Evolutionary conservation across 2,797 vertebrate genomes (phyloP).

Genomic region (Vultur gryphus): DNA sequence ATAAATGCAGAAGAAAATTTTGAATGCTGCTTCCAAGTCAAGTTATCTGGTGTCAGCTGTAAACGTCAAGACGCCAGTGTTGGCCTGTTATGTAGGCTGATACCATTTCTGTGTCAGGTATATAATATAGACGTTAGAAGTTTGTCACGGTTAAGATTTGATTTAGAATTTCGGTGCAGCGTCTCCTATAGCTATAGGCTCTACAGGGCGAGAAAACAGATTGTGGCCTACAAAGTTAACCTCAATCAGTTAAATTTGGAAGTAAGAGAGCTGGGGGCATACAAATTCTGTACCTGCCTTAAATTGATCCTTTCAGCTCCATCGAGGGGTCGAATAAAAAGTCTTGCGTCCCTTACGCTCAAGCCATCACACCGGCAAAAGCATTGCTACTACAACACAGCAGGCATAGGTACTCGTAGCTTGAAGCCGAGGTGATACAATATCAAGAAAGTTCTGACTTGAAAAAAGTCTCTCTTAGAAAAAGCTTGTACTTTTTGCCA

Average conservation of each 20-base stretch:
- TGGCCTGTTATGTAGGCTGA: background rate
- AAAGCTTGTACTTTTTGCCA: background rate
- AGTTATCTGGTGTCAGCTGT: background rate
- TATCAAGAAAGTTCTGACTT: background rate
- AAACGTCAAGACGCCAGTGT: background rate
- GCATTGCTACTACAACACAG: background rate
- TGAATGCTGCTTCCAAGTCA: background rate
- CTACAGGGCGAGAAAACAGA: background rate
- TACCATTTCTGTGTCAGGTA: background rate
- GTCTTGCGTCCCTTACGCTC: accelerated
- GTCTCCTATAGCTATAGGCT: background rate
- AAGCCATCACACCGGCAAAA: background rate
- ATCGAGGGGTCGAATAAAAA: accelerated
- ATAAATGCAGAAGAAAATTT: background rate
- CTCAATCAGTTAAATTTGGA: background rate
- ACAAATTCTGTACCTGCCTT: background rate
- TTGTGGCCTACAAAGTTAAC: background rate
- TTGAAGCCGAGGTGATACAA: background rate
- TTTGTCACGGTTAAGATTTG: background rate
- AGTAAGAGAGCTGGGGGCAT: background rate
- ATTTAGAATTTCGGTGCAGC: background rate
- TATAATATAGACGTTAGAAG: background rate
- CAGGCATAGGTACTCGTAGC: background rate
- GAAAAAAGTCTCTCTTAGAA: background rate
- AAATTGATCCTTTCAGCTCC: background rate